Evolutionary conservation across 1,140 invertebrate genomes (phyloP).

Genomic region (Subanguina moxae): DNA sequence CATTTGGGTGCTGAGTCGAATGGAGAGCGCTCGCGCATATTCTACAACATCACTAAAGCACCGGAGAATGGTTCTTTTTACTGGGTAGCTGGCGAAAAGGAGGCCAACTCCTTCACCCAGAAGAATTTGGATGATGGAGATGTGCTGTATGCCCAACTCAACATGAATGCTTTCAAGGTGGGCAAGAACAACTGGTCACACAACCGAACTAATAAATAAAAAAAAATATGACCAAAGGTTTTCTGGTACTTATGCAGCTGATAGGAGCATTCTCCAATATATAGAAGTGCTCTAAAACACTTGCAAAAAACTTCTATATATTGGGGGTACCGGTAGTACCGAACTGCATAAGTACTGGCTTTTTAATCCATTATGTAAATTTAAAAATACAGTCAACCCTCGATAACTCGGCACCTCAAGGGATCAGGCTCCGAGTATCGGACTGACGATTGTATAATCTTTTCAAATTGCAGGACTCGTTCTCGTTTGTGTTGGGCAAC

Average conservation of each 20-base stretch:
- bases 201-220: too few relatives aligned
- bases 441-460: too few relatives aligned
- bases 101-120: slow-evolving; percentile 55
- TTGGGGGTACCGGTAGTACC: too few relatives aligned
- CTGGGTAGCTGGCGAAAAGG: slow-evolving; percentile 59
- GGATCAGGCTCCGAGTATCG: too few relatives aligned
- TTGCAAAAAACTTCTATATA: too few relatives aligned
- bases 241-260: too few relatives aligned
- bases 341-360: too few relatives aligned
- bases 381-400: slow-evolving; percentile 17
- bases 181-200: too few relatives aligned
- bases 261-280: too few relatives aligned
- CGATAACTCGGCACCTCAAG: too few relatives aligned
- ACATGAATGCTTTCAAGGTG: slow-evolving; percentile 54
- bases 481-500: slow-evolving; percentile 52
- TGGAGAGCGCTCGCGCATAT: slow-evolving; percentile 43
- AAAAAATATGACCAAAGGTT: too few relatives aligned
- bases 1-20: slow-evolving; percentile 58
- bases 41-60: slow-evolving; percentile 45
- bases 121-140: slow-evolving; percentile 56
- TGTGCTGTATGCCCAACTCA: slow-evolving; percentile 57
- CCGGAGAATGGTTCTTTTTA: slow-evolving; percentile 58
- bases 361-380: slow-evolving; percentile 18
- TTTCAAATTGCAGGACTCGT: slow-evolving; percentile 38
- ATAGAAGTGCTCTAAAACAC: too few relatives aligned